Evolutionary conservation across 2,888 invertebrate species (phyloP).

Genomic region (Pollenia angustigena): DNA sequence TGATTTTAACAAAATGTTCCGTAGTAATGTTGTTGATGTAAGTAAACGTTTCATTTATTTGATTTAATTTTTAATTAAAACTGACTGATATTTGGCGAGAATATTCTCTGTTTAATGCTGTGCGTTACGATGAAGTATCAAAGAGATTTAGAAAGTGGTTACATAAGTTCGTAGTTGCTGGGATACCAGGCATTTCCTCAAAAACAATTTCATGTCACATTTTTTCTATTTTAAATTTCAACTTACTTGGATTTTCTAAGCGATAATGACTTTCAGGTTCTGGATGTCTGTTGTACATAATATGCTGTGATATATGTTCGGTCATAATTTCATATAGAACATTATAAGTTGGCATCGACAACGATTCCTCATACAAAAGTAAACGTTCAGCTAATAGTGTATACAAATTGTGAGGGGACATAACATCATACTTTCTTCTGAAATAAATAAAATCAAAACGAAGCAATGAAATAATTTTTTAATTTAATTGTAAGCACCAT

Average conservation of each 20-base stretch:
- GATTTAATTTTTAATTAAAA: too few relatives aligned
- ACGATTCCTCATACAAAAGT: constrained; percentile 93
- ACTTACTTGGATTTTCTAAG: constrained; percentile 97
- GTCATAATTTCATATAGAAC: constrained; percentile 99
- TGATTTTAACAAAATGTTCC: too few relatives aligned
- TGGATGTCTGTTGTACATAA: constrained; percentile 95
- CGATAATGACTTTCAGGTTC: constrained; percentile 98
- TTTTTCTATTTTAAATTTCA: background rate
- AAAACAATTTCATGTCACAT: too few relatives aligned
- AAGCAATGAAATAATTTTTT: constrained; percentile 38
- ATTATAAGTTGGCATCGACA: constrained; percentile 98
- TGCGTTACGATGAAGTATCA: too few relatives aligned
- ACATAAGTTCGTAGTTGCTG: too few relatives aligned
- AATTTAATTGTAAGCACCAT: background rate
- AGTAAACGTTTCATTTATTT: too few relatives aligned
- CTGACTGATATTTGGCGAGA: too few relatives aligned
- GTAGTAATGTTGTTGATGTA: too few relatives aligned
- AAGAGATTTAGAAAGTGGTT: too few relatives aligned
- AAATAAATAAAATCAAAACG: constrained; percentile 57
- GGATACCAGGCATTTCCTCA: too few relatives aligned
- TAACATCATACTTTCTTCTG: constrained; percentile 99
- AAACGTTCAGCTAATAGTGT: constrained; percentile 97
- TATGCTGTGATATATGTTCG: constrained; percentile 97
- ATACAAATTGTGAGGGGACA: constrained; percentile 99
- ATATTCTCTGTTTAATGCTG: too few relatives aligned